Base-by-base conservation (phyloP, 2,797 vertebrate species). In the Ceyx erithaca region DNA sequence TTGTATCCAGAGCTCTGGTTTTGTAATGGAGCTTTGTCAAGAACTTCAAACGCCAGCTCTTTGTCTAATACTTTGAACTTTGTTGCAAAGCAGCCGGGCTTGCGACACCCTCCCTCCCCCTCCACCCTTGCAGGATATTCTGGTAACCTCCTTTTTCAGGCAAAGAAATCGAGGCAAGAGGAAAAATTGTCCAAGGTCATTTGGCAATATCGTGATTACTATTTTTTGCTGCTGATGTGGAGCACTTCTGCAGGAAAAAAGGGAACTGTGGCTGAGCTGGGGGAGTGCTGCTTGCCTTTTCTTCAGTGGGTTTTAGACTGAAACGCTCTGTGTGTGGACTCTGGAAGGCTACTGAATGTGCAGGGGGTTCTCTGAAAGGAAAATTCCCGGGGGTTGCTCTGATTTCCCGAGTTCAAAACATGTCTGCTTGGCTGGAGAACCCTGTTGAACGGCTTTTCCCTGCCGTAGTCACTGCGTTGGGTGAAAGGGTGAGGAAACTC, bases 401-500 rank as follows among this genome's bases (percentile, higher is more conserved):
- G 59, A 33, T 28, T 93, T 91, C 31, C 33, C 43, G 4, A 66
- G 25, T 41, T 66, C 2, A 62, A 61, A 55, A 63, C 12, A 1
- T 0, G 1, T 41, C 84, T 46, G 69, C 40, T 10, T 52, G 23
- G 69, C 85, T 69, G 1, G 4, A 51, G 91, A 79, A 71, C 85
- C 87, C 55, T 43, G 80, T 22, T 80, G 78, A 59, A 75, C 73
- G 79, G 83, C 94, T 88, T 69, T 85, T 57, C 45, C 45, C 10
- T 81, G 37, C 3, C 73, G 89, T 69, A 58, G 59, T 89, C 76
- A 79, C 91, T 81, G 52, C 41, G 1, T 0, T 88, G 91, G 91
- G 93, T 94, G 92, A 94, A 95, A 95, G 92, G 94, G 87, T 48
- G 57, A 95, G 91, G 83, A 71, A 88, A 67, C 49, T 93, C 91